phyloP scores from a whole-genome alignment of 2,797 vertebrate genomes.

The Lepus oiostolus region DNA sequence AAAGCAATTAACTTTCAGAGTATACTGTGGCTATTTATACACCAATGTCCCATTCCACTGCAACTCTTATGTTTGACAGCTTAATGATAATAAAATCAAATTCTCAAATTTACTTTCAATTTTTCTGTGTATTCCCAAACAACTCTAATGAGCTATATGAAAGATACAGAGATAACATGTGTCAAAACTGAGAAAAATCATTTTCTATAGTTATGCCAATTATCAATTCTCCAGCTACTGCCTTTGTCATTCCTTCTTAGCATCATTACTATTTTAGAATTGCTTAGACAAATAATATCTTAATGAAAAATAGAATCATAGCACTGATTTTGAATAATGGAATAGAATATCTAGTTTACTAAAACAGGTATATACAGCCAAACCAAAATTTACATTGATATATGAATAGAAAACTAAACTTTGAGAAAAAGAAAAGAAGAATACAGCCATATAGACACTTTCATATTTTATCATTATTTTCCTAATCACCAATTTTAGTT shows the following conservation, averaged over 20 bases:
- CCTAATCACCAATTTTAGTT: not conserved
- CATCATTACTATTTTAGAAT: slow-evolving; percentile 50
- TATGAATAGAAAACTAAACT: slow-evolving; percentile 30
- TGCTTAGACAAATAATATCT: slow-evolving; percentile 24
- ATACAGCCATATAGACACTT: not conserved
- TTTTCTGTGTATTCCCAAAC: slow-evolving; percentile 60
- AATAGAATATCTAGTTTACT: not conserved
- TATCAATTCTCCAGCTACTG: slow-evolving; percentile 52
- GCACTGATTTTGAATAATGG: slow-evolving; percentile 28
- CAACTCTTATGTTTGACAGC: slow-evolving; percentile 74
- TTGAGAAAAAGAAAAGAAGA: not conserved
- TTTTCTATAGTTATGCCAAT: slow-evolving; percentile 59
- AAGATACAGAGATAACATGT: slow-evolving; percentile 67
- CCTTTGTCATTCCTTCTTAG: slow-evolving; percentile 40
- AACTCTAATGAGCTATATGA: slow-evolving; percentile 70
- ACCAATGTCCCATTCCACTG: slow-evolving; percentile 19
- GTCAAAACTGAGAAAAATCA: slow-evolving; percentile 72
- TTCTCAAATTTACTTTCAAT: slow-evolving; percentile 69
- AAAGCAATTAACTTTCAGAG: slow-evolving; percentile 77
- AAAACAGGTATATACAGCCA: not conserved
- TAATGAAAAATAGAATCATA: slow-evolving; percentile 62
- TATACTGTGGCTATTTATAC: slow-evolving; percentile 44
- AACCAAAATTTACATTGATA: not conserved
- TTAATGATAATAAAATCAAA: slow-evolving; percentile 75
- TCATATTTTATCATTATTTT: not conserved